These are phyloP conservation scores for Catharus minimus DNA, from an alignment of 2,113 vertebrate species.

Conservation along the genomic window DNA sequence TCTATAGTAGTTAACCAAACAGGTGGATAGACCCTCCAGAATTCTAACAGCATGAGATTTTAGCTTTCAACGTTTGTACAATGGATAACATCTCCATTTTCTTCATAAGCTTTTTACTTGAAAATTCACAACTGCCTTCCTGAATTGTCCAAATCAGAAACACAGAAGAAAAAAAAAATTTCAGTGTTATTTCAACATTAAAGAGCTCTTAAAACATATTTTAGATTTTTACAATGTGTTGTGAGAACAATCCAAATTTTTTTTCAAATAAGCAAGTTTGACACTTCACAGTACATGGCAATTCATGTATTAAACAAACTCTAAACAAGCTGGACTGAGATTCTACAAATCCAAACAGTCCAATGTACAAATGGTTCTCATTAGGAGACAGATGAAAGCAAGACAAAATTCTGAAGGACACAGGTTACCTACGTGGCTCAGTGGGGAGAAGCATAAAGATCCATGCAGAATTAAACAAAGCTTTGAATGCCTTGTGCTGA, in stretches of 20 bases:
- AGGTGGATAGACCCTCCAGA: neutral
- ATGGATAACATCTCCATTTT: neutral
- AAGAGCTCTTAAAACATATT: neutral
- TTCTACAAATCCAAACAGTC: neutral
- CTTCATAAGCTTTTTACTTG: neutral
- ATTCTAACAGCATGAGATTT: neutral
- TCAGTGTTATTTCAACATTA: neutral
- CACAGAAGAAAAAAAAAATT: neutral
- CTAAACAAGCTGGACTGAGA: neutral
- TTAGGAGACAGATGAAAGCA: neutral
- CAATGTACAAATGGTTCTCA: neutral
- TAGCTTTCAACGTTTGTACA: neutral
- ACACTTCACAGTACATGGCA: neutral
- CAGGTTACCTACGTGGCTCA: neutral
- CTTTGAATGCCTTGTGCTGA: neutral
- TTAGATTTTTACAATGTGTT: neutral
- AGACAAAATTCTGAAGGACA: neutral
- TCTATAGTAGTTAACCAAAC: neutral
- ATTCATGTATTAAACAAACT: neutral
- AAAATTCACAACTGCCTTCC: neutral
- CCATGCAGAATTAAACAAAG: neutral
- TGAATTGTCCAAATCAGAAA: conserved; percentile 4
- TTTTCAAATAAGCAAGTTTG: neutral
- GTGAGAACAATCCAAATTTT: neutral
- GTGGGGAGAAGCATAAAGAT: neutral